Percentiles rank a stretch among this genome's conserved stretches.
Evolutionary conservation across 1,140 invertebrate species (phyloP).

Genomic region (Aphaenogaster ashmeadi): DNA sequence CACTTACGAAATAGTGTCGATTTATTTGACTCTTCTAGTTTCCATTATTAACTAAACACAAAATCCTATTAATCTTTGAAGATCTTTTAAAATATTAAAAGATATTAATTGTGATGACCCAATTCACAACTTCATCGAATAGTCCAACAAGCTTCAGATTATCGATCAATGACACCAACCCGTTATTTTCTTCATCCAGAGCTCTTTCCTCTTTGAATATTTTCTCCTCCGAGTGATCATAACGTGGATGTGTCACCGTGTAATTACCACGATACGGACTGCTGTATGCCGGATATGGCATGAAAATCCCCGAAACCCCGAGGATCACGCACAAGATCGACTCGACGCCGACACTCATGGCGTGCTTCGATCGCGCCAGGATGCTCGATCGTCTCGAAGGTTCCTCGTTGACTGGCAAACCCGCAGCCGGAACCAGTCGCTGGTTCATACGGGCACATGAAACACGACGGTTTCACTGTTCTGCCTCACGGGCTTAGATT

Average conservation of each 20-base stretch:
- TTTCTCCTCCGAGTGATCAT: neutral
- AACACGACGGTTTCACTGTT: conserved; percentile 72
- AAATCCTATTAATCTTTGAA: neutral
- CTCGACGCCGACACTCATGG: conserved; percentile 60
- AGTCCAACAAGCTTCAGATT: neutral
- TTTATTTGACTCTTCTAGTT: neutral
- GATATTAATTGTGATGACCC: neutral
- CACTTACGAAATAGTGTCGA: neutral
- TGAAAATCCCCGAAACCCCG: conserved; percentile 33
- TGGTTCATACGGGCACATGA: conserved; percentile 57
- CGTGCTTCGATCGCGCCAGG: conserved; percentile 60
- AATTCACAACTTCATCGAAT: neutral
- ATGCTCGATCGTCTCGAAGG: conserved; percentile 71
- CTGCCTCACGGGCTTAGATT: conserved; percentile 50
- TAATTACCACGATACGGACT: conserved; percentile 40
- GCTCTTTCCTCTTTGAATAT: neutral
- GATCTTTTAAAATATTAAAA: neutral
- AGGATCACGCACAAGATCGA: conserved; percentile 55
- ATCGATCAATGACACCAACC: conserved; percentile 53
- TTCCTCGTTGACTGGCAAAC: conserved; percentile 78
- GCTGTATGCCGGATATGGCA: neutral
- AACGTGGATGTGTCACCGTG: neutral
- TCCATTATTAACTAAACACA: neutral
- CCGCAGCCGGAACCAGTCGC: conserved; percentile 67
- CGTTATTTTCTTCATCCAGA: neutral